A percentile compares a stretch with the other conserved stretches of the same genome.
Evolutionary conservation across 2,113 vertebrate species (phyloP).

Genomic region (Pomatorhinus ruficollis): DNA sequence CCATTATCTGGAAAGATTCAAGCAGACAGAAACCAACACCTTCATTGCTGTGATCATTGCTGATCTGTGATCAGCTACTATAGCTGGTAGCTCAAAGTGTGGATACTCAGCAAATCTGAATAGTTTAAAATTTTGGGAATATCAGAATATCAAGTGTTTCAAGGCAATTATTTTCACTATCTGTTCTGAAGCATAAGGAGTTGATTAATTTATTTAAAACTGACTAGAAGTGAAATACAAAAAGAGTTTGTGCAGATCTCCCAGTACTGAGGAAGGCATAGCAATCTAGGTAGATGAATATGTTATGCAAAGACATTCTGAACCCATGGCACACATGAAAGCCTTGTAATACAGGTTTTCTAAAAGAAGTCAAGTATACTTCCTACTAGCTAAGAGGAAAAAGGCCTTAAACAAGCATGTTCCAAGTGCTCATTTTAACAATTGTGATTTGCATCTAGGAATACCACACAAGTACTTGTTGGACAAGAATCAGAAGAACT

Average conservation of each 20-base stretch:
- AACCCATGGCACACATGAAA: neutral
- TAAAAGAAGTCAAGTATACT: neutral
- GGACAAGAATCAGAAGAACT: neutral
- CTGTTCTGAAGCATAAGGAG: neutral
- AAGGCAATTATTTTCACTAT: neutral
- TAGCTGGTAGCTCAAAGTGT: neutral
- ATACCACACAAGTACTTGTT: neutral
- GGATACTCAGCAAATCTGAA: neutral
- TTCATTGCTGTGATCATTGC: neutral
- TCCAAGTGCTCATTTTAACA: conserved; percentile 18
- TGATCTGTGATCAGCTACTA: too few species aligned
- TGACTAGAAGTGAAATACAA: neutral
- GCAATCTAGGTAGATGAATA: neutral
- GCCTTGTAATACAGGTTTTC: conserved; percentile 7
- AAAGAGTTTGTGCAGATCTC: neutral
- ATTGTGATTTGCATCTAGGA: neutral
- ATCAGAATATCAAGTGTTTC: neutral
- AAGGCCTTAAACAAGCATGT: neutral
- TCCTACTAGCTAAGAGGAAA: neutral
- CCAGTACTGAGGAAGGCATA: neutral
- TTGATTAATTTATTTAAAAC: neutral
- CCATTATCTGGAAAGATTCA: neutral
- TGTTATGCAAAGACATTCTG: neutral
- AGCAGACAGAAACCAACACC: neutral
- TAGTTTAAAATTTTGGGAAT: neutral